Conservation (phyloP, 2,797 vertebrate genomes). For the Onychomys torridus region DNA sequence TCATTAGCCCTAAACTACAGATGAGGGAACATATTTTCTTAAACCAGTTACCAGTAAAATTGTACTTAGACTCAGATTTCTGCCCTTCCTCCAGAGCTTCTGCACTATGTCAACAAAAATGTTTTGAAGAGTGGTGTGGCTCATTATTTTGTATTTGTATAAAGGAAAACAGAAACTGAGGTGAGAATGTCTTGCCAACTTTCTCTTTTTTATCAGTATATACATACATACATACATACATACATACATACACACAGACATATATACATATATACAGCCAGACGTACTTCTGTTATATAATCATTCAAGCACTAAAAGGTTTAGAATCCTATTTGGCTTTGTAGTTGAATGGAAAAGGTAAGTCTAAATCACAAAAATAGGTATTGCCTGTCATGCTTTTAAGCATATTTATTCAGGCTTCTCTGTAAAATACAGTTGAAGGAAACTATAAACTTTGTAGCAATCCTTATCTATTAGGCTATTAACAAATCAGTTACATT, state of each 20-base stretch:
- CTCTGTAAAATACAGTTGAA: background rate
- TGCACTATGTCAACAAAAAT: background rate
- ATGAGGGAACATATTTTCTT: background rate
- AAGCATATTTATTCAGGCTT: background rate
- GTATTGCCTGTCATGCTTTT: background rate
- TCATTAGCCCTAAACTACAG: background rate
- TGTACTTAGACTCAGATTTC: background rate
- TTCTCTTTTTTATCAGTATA: background rate
- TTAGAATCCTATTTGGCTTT: background rate
- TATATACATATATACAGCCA: background rate
- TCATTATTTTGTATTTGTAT: background rate
- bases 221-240: background rate
- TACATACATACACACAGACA: background rate
- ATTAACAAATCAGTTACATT: background rate
- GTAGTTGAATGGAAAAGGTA: background rate
- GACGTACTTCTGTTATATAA: background rate
- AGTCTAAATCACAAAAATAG: background rate
- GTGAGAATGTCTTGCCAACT: background rate
- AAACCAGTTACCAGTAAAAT: background rate
- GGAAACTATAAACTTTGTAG: slow-evolving; percentile 14
- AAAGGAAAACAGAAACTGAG: background rate
- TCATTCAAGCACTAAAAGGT: background rate
- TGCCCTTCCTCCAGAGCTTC: background rate
- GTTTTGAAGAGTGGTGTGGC: background rate
- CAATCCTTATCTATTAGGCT: background rate